Percentiles rank a stretch among this genome's conserved stretches.
Conservation (phyloP, 2,113 vertebrate species). For the Prunella himalayana region DNA sequence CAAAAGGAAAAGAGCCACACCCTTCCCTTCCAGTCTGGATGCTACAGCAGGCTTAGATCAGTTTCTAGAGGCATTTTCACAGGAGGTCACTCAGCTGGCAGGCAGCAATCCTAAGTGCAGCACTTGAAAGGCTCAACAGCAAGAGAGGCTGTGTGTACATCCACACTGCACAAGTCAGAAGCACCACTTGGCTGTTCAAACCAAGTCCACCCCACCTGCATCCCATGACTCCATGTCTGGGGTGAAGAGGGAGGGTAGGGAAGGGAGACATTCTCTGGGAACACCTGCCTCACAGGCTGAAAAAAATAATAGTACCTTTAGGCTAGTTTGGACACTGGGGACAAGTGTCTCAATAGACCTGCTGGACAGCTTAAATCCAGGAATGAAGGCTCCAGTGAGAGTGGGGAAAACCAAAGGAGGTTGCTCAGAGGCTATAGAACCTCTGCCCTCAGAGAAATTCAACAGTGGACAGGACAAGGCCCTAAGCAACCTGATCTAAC, state of each 20-base stretch:
- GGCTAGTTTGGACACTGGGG: not conserved
- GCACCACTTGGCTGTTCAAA: not conserved
- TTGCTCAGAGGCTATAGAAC: not conserved
- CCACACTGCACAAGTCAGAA: not conserved
- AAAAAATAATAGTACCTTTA: not conserved
- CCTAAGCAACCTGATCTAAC: not conserved
- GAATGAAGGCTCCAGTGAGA: not conserved
- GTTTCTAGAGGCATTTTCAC: not conserved
- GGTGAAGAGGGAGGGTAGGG: not conserved
- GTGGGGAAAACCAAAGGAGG: not conserved
- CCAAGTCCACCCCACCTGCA: not conserved
- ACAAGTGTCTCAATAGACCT: not conserved
- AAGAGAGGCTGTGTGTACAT: not conserved
- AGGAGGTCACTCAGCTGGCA: not conserved
- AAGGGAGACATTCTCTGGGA: not conserved
- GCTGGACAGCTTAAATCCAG: not conserved
- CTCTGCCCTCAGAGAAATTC: not conserved
- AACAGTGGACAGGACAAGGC: not conserved
- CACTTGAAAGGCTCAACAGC: not conserved
- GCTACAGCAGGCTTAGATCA: not conserved
- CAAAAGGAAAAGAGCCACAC: not conserved
- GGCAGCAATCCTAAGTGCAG: not conserved
- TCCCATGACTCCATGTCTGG: not conserved
- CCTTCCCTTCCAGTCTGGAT: not conserved
- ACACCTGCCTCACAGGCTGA: not conserved